These are phyloP conservation scores for Marasmarcha lunaedactyla DNA, from an alignment of 2,888 invertebrate species.

Conservation along the genomic window DNA sequence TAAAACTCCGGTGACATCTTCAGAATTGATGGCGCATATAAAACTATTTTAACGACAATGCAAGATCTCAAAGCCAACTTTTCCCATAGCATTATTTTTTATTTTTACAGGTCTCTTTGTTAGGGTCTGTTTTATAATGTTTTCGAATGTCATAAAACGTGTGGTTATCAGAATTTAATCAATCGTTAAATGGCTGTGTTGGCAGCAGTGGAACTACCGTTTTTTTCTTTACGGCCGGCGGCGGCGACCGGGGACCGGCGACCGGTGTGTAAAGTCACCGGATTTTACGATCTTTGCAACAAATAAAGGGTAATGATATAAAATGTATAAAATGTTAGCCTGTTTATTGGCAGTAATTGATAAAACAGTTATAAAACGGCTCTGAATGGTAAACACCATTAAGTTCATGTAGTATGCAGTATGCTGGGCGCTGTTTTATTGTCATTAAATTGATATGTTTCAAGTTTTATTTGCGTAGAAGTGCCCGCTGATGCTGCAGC, in stretches of 20 bases:
- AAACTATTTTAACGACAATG: constrained; percentile 50
- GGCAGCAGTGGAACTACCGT: not conserved
- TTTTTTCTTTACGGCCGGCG: not conserved
- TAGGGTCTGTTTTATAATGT: constrained; percentile 45
- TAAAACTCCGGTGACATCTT: constrained; percentile 48
- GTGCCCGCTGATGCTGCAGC: too few species aligned
- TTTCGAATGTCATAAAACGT: constrained; percentile 42
- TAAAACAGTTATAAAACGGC: too few species aligned
- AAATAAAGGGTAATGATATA: not conserved
- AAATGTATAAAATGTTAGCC: not conserved
- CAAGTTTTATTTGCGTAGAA: too few species aligned
- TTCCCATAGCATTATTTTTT: constrained; percentile 46
- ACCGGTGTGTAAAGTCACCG: too few species aligned
- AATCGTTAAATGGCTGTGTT: not conserved
- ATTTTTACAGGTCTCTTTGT: constrained; percentile 48
- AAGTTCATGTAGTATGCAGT: too few species aligned
- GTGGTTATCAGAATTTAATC: not conserved
- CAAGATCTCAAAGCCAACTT: constrained; percentile 20
- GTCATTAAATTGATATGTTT: too few species aligned
- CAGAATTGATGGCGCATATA: constrained; percentile 49
- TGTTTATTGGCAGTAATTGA: not conserved
- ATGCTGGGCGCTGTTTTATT: too few species aligned
- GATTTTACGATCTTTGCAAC: not conserved
- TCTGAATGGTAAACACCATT: too few species aligned
- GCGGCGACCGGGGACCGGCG: too few species aligned